Evolutionary conservation across 2,113 vertebrate genomes (phyloP).

Genomic region (Ovibos moschatus): DNA sequence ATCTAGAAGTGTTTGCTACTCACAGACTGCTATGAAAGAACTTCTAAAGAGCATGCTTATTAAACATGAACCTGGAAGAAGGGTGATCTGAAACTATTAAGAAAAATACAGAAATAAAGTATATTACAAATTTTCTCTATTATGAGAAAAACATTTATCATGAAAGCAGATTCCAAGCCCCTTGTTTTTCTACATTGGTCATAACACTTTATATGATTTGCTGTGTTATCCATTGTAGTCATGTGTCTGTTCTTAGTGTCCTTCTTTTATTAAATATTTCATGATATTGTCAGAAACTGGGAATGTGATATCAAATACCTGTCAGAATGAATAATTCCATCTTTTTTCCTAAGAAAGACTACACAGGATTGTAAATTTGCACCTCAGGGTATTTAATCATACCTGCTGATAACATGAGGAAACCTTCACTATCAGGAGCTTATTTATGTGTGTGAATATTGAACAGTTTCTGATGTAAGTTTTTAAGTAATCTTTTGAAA

Average conservation of each 20-base stretch:
- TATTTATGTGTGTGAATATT: not conserved
- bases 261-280: slow-evolving; percentile 11
- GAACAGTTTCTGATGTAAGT: not conserved
- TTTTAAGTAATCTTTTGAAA: slow-evolving; percentile 10
- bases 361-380: not conserved
- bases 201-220: not conserved
- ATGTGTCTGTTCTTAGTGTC: not conserved
- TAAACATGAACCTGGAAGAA: slow-evolving; percentile 24
- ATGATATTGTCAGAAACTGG: not conserved
- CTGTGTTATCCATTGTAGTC: not conserved
- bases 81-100: not conserved
- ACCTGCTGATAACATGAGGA: not conserved
- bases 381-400: not conserved
- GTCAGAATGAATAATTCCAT: slow-evolving; percentile 20
- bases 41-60: slow-evolving; percentile 2
- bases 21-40: not conserved
- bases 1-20: not conserved
- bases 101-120: not conserved
- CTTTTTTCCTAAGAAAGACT: slow-evolving; percentile 13
- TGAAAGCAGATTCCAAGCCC: not conserved
- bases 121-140: not conserved
- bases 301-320: slow-evolving; percentile 34
- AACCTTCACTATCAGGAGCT: not conserved
- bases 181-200: not conserved
- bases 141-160: not conserved